Evolutionary conservation across 2,888 invertebrate genomes (phyloP).

Genomic region (Lasioglossum marginatum): DNA sequence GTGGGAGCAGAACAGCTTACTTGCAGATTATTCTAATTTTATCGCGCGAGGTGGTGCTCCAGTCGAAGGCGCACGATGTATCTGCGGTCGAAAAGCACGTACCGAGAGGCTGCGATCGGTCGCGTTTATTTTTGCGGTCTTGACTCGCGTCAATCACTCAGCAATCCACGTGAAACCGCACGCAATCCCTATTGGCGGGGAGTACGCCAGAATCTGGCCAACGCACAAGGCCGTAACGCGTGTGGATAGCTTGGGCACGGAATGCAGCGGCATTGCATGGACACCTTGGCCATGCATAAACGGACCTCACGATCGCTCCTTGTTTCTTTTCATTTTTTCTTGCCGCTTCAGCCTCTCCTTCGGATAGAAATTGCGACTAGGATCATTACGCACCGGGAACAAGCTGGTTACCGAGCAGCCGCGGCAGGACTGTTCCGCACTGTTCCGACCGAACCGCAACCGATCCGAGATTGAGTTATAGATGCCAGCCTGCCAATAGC

Average conservation of each 20-base stretch:
- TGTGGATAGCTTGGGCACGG: constrained; percentile 31
- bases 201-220: constrained; percentile 55
- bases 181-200: constrained; percentile 69
- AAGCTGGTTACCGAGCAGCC: constrained; percentile 47
- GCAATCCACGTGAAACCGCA: constrained; percentile 75
- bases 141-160: constrained; percentile 71
- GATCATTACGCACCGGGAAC: constrained; percentile 60
- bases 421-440: constrained; percentile 21
- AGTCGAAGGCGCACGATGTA: constrained; percentile 54
- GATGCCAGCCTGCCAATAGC: constrained; percentile 22
- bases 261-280: constrained; percentile 29
- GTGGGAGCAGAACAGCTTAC: neutral
- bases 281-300: constrained; percentile 37
- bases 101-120: constrained; percentile 68
- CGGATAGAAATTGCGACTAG: constrained; percentile 65
- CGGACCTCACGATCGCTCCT: constrained; percentile 51
- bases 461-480: constrained; percentile 52
- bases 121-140: constrained; percentile 75
- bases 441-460: constrained; percentile 26
- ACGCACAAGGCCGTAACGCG: constrained; percentile 49
- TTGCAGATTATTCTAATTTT: constrained; percentile 29
- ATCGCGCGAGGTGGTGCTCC: constrained; percentile 22
- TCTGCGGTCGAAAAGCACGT: constrained; percentile 63
- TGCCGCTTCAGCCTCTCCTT: neutral
- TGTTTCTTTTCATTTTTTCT: constrained; percentile 7